Evolutionary conservation across 2,888 invertebrate genomes (phyloP).

Genomic region (Agriopis leucophaearia): DNA sequence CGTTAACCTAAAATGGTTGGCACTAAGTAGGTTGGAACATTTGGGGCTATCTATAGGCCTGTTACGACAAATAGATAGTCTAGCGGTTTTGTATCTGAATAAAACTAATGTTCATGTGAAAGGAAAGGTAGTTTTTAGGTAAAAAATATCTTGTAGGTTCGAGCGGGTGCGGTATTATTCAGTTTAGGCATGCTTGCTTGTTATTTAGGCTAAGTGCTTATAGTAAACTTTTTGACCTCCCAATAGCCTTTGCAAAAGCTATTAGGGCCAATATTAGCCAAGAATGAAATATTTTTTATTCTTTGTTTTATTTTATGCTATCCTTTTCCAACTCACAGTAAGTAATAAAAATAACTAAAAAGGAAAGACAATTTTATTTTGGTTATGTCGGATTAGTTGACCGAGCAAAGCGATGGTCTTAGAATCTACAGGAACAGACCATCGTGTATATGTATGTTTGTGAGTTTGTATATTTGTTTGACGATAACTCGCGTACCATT

Average conservation of each 20-base stretch:
- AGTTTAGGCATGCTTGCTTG: background rate
- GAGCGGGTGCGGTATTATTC: too few relatives aligned
- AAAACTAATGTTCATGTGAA: background rate
- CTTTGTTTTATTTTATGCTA: background rate
- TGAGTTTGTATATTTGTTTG: too few relatives aligned
- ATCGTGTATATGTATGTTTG: too few relatives aligned
- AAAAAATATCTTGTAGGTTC: background rate
- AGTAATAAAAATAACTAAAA: background rate
- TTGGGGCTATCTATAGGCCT: constrained; percentile 8
- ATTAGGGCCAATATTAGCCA: too few relatives aligned
- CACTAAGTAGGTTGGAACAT: constrained; percentile 8
- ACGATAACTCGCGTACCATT: too few relatives aligned
- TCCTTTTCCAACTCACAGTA: background rate
- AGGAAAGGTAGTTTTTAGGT: background rate
- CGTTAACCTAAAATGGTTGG: constrained; percentile 15
- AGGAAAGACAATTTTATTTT: too few relatives aligned
- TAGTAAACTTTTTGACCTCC: background rate
- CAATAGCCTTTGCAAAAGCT: too few relatives aligned
- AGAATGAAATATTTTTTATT: too few relatives aligned
- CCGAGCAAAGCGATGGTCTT: too few relatives aligned
- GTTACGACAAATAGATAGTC: constrained; percentile 8
- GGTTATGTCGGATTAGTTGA: too few relatives aligned
- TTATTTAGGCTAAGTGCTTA: background rate
- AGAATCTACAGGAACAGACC: too few relatives aligned
- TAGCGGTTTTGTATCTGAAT: background rate